These are phyloP conservation scores for Alligator mississippiensis DNA, from an alignment of 2,113 vertebrate species.

Conservation along the genomic window DNA sequence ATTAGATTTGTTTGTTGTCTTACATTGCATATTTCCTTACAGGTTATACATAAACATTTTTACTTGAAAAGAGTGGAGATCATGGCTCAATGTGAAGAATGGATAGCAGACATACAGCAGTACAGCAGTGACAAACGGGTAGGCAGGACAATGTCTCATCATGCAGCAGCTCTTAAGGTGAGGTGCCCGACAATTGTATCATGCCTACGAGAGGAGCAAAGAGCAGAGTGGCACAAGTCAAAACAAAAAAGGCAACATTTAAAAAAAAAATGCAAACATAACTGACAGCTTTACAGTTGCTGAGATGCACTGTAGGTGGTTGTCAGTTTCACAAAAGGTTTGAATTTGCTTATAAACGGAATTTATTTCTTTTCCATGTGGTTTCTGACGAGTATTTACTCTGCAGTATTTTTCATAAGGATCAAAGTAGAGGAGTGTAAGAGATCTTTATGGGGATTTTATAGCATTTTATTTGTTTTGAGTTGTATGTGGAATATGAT, in stretches of 20 bases:
- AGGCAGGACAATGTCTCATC: conserved; percentile 98
- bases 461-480: background rate
- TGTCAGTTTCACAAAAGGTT: background rate
- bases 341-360: background rate
- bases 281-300: background rate
- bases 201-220: background rate
- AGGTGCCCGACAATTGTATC: background rate
- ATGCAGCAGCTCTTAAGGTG: conserved; percentile 98
- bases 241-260: background rate
- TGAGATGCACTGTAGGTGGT: background rate
- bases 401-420: too few relatives aligned
- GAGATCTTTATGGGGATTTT: background rate
- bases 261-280: background rate
- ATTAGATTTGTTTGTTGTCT: background rate
- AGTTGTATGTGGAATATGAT: background rate
- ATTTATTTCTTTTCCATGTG: background rate
- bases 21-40: background rate
- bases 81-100: conserved; percentile 98
- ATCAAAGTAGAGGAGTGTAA: too few relatives aligned
- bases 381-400: background rate
- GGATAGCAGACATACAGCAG: conserved; percentile 99
- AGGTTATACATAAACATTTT: conserved; percentile 99
- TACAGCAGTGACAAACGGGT: conserved; percentile 99
- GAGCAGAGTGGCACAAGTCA: too few relatives aligned
- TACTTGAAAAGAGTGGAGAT: conserved; percentile 97